phyloP scores from a whole-genome alignment of 1,140 invertebrate genomes.

The Drosophila tsacasi region DNA sequence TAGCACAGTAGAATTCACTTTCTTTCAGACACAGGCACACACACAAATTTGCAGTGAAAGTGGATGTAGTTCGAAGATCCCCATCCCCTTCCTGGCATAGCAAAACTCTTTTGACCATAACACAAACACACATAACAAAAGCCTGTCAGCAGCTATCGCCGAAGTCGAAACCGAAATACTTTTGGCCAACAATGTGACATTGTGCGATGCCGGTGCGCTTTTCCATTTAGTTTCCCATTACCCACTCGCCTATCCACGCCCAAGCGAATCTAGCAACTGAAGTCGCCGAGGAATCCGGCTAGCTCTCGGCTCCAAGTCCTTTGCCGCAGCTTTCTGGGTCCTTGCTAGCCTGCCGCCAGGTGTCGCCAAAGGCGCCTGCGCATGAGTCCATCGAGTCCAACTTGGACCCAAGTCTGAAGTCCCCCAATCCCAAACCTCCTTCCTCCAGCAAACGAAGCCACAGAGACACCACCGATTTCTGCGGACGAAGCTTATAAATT shows the following conservation, averaged over 20 bases:
- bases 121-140: conserved; percentile 52
- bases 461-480: conserved; percentile 34
- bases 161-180: conserved; percentile 41
- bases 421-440: neutral
- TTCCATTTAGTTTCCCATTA: conserved; percentile 46
- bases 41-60: conserved; percentile 76
- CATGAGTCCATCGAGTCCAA: neutral
- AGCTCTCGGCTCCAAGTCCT: conserved; percentile 51
- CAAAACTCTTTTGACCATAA: conserved; percentile 55
- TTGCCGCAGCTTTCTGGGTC: conserved; percentile 35
- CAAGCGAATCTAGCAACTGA: conserved; percentile 39
- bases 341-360: conserved; percentile 63
- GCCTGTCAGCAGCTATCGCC: conserved; percentile 22
- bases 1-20: conserved; percentile 83
- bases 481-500: conserved; percentile 51
- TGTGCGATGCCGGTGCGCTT: conserved; percentile 53
- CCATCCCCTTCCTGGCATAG: neutral
- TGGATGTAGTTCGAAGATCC: conserved; percentile 46
- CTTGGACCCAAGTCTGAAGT: neutral
- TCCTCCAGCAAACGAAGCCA: conserved; percentile 4
- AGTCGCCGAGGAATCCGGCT: conserved; percentile 25
- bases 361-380: conserved; percentile 70
- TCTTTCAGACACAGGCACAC: conserved; percentile 62
- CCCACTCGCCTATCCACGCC: conserved; percentile 45
- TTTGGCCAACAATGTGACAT: conserved; percentile 75